Evolutionary conservation across 2,888 invertebrate species (phyloP), one percentile per base, ranked within the genome.

Genomic region (Tetragonisca angustula): DNA sequence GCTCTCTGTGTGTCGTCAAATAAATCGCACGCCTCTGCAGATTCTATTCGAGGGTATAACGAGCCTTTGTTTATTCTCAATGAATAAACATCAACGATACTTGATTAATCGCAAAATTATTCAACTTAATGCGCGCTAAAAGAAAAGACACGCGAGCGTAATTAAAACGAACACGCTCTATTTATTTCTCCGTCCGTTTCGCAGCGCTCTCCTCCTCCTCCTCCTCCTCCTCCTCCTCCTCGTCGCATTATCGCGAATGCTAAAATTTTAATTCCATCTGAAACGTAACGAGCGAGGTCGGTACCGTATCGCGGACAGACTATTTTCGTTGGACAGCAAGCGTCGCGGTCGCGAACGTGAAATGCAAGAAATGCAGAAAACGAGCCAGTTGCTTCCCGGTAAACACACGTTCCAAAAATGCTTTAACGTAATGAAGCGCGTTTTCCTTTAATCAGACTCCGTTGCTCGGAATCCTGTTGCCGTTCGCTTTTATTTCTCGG

Each of bases 211-310:
- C 27, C 36, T n/a, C 21, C 56, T 9, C 43, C 21, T 36, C 6
- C 36, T 49, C 19, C 59, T 69, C 62, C 27, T 11, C 6, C 54
- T 59, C 69, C 50, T 69, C 43, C 56, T 59, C 59, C 2, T 49
- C 52, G 61, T 75, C 17, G 21, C 4, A 50, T 49, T 69, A 71
- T 74, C 78, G 65, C 50, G 19, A 61, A 32, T 27, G 69, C n/a
- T 83, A 83, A 70, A 72, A 79, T 71, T 84, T 75, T 72, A 65
- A 74, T 83, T 74, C 50, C 32, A 61, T 15, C 70, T 11, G n/a
- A 73, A 73, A 61, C 36, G 65, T 81, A 32, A 65, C 61, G 21
- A 24, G 59, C 19, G 43, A 43, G 43, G 43, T 56, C 24, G 3
- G 61, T 13, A 43, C 61, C 24, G 59, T 50, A 75, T 75, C 59